Evolutionary conservation across 2,888 invertebrate species (phyloP).

Genomic region (Chaitophorus viminalis): DNA sequence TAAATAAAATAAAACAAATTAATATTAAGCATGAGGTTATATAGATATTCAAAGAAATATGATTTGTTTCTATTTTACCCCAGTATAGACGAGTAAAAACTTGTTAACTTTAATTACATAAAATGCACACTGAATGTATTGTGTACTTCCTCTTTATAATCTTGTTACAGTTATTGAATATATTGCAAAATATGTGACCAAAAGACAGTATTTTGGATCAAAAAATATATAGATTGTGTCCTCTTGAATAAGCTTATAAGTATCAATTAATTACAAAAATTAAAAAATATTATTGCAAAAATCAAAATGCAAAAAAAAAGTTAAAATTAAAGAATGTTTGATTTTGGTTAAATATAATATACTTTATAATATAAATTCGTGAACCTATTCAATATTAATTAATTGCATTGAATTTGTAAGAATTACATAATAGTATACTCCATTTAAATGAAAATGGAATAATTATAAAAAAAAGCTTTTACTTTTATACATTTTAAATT

Average conservation of each 20-base stretch:
- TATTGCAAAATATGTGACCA: neutral
- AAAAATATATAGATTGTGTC: conserved; percentile 15
- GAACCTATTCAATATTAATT: conserved; percentile 4
- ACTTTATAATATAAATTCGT: conserved; percentile 43
- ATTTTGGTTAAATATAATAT: conserved; percentile 48
- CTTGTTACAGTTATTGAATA: neutral
- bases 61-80: neutral
- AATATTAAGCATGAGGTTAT: neutral
- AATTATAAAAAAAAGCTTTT: conserved; percentile 9
- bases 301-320: conserved; percentile 13
- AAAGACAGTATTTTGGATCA: neutral
- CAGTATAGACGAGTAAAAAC: neutral
- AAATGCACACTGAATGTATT: neutral
- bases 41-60: neutral
- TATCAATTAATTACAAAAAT: conserved; percentile 1
- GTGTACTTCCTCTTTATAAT: neutral
- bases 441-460: conserved; percentile 4
- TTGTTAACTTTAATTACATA: neutral
- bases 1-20: neutral
- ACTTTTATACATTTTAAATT: conserved; percentile 18
- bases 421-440: conserved; percentile 25
- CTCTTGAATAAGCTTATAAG: conserved; percentile 30
- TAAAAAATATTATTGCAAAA: conserved; percentile 1
- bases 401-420: neutral
- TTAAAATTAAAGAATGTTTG: conserved; percentile 45